phyloP scores from a whole-genome alignment of 2,797 vertebrate species.

The Tarsius wallacei region DNA sequence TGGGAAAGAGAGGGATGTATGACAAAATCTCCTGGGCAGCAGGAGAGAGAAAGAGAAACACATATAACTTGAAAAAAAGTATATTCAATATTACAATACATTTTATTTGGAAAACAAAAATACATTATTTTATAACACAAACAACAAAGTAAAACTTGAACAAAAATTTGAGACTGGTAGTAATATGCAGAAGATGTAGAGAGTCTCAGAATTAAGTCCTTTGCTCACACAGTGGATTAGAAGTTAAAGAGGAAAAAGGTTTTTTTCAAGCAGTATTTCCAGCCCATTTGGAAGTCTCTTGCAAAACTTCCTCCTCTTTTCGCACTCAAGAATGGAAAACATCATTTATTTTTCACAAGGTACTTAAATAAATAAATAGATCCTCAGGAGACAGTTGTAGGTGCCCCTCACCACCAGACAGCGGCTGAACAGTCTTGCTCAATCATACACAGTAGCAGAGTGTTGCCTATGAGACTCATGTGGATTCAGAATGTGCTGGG shows the following conservation, averaged over 20 bases:
- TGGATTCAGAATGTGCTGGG: conserved; percentile 19
- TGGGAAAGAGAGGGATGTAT: neutral
- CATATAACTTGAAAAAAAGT: neutral
- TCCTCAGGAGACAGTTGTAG: neutral
- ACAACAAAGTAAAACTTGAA: neutral
- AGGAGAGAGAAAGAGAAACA: neutral
- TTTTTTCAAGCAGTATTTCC: conserved; percentile 29
- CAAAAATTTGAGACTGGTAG: neutral
- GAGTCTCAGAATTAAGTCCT: neutral
- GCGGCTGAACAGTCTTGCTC: neutral
- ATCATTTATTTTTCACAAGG: conserved; percentile 9
- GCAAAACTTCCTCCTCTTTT: neutral
- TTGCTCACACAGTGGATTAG: neutral
- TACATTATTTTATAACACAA: conserved; percentile 14
- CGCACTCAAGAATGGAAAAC: conserved; percentile 35
- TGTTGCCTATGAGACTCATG: neutral
- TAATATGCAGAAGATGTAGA: neutral
- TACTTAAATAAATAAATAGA: neutral
- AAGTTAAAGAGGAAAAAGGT: neutral
- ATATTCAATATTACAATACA: neutral
- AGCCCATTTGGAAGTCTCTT: conserved; percentile 53
- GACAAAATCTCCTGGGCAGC: neutral
- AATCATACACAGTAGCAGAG: neutral
- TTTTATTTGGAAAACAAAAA: conserved; percentile 52
- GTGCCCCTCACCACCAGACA: neutral